A percentile compares a stretch with the other conserved stretches of the same genome.
Evolutionary conservation across 2,888 invertebrate genomes (phyloP).

Genomic region (Elaeidobius kamerunicus): DNA sequence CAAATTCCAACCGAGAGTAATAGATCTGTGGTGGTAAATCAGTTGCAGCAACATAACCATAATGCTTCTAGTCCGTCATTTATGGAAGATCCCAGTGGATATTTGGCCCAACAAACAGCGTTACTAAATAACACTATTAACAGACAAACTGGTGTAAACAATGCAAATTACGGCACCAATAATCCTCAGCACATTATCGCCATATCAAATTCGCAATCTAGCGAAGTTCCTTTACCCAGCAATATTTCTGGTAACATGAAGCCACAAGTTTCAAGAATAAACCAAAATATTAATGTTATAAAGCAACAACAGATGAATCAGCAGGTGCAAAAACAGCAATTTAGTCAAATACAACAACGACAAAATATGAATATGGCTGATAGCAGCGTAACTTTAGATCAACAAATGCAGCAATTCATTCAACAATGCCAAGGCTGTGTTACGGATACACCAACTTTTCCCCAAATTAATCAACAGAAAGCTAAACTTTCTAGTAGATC

Average conservation of each 20-base stretch:
- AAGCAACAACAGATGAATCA: slow-evolving; percentile 38
- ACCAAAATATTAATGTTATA: slow-evolving; percentile 39
- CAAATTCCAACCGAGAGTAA: slow-evolving; percentile 52
- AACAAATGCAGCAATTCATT: slow-evolving; percentile 36
- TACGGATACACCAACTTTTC: slow-evolving; percentile 39
- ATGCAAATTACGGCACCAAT: slow-evolving; percentile 42
- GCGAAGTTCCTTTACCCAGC: slow-evolving; percentile 50
- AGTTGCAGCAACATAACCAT: slow-evolving; percentile 43
- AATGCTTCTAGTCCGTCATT: slow-evolving; percentile 66
- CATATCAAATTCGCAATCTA: slow-evolving; percentile 41
- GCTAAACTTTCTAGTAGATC: slow-evolving; percentile 46
- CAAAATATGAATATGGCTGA: slow-evolving; percentile 40
- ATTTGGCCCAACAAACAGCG: slow-evolving; percentile 86
- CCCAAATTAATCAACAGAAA: slow-evolving; percentile 50
- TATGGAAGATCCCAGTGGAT: slow-evolving; percentile 89
- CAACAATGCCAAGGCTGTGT: slow-evolving; percentile 58
- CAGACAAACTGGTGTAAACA: slow-evolving; percentile 53
- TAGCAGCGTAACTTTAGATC: slow-evolving; percentile 39
- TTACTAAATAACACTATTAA: slow-evolving; percentile 80
- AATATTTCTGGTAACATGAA: slow-evolving; percentile 43
- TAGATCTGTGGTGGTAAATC: slow-evolving; percentile 44
- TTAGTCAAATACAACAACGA: slow-evolving; percentile 32
- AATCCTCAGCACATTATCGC: slow-evolving; percentile 42
- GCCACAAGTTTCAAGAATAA: slow-evolving; percentile 36
- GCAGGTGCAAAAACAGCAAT: slow-evolving; percentile 34